These are phyloP conservation scores for Pelodiscus sinensis DNA, from an alignment of 2,113 vertebrate genomes.

Conservation along the genomic window DNA sequence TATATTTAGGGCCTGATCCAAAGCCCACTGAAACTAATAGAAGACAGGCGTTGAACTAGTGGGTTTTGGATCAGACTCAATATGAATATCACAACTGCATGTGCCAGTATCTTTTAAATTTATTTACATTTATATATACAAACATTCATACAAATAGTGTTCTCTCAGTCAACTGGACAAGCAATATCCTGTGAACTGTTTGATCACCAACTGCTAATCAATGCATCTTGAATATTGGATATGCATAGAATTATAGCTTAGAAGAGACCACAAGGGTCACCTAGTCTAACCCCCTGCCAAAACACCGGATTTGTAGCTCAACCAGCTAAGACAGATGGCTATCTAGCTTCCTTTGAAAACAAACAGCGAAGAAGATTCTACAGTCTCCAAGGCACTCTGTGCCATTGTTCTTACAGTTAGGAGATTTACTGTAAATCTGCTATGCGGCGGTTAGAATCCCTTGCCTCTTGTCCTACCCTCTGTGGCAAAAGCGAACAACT, in stretches of 20 bases:
- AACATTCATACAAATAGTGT: neutral
- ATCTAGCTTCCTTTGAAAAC: no score
- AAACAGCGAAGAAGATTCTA: no score
- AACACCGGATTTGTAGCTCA: no score
- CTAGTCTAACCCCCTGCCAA: no score
- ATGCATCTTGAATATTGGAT: neutral
- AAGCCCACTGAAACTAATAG: neutral
- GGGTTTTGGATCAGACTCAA: neutral
- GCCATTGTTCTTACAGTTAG: no score
- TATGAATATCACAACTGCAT: neutral
- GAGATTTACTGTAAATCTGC: no score
- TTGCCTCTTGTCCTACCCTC: no score
- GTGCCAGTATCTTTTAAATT: neutral
- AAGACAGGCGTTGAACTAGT: fast-evolving
- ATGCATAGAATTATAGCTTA: neutral
- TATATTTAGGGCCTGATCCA: neutral
- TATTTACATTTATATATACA: slow-evolving; percentile 2
- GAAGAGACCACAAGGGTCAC: neutral
- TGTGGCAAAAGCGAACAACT: no score
- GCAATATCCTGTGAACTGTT: neutral
- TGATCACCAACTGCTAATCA: slow-evolving; percentile 29
- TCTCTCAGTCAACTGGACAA: neutral
- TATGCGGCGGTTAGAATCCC: no score
- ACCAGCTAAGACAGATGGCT: no score
- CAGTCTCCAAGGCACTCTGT: no score